Percentiles rank a stretch among this genome's conserved stretches.
These are phyloP conservation scores for Meloidogyne chitwoodi DNA, from an alignment of 1,140 invertebrate genomes.

Conservation along the genomic window DNA sequence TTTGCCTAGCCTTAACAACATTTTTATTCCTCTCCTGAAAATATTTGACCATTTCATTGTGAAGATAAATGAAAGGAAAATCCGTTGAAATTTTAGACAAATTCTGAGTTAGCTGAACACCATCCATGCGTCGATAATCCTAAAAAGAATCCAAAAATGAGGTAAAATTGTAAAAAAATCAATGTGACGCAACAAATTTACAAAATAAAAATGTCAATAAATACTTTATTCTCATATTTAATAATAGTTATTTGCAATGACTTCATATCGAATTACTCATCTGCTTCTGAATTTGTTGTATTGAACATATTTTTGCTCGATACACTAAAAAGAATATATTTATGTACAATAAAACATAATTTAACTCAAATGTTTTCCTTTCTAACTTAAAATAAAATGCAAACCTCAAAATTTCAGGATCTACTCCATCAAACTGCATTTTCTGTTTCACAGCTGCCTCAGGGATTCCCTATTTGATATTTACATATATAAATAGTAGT, in stretches of 20 bases:
- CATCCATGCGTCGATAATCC: not conserved
- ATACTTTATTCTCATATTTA: not conserved
- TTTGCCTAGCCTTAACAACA: constrained; percentile 21
- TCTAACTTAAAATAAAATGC: not conserved
- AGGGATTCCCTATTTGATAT: constrained; percentile 14
- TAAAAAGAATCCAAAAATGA: not conserved
- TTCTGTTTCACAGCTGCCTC: constrained; percentile 30
- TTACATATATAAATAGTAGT: not conserved
- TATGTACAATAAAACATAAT: no score
- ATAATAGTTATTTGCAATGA: no score
- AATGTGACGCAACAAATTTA: not conserved
- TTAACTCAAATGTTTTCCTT: no score
- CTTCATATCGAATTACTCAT: no score
- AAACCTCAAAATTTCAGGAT: constrained; percentile 22
- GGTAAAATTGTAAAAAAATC: not conserved
- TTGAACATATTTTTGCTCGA: not conserved
- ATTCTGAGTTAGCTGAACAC: not conserved
- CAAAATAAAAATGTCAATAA: not conserved
- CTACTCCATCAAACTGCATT: constrained; percentile 27
- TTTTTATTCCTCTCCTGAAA: constrained; percentile 42
- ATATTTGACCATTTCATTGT: constrained; percentile 55
- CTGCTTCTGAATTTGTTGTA: not conserved
- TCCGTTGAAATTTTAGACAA: constrained; percentile 7
- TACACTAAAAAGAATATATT: constrained; percentile 12
- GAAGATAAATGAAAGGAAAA: constrained; percentile 53